Percentiles rank a stretch among this genome's conserved stretches.
phyloP scores from a whole-genome alignment of 35 echinoderm and acorn worm species.

The Ophioderma brevispina region DNA sequence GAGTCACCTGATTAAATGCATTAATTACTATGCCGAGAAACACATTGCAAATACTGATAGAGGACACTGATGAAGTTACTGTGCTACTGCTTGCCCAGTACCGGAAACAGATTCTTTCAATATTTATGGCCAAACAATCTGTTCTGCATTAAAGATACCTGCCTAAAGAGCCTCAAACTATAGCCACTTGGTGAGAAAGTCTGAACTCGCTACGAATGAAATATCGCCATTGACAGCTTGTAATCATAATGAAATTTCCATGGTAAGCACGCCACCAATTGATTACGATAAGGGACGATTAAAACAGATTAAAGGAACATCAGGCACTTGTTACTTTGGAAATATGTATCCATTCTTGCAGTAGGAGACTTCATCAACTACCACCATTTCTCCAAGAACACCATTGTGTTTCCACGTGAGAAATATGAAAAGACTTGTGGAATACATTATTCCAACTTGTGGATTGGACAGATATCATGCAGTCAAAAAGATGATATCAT shows the following conservation, averaged over 20 bases:
- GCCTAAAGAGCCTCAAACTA: slow-evolving; percentile 34
- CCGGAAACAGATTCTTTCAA: slow-evolving; percentile 58
- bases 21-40: slow-evolving; percentile 25
- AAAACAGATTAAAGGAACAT: slow-evolving; percentile 40
- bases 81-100: slow-evolving; percentile 47
- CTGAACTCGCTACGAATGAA: slow-evolving; percentile 53
- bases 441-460: slow-evolving; percentile 25
- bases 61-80: slow-evolving; percentile 34
- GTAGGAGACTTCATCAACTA: slow-evolving; percentile 50
- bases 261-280: slow-evolving; percentile 43
- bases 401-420: neutral
- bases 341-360: slow-evolving; percentile 40
- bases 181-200: slow-evolving; percentile 63
- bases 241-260: slow-evolving; percentile 89
- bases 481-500: slow-evolving; percentile 42
- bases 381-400: slow-evolving; percentile 12
- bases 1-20: slow-evolving; percentile 64
- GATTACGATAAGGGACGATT: slow-evolving; percentile 51
- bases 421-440: neutral
- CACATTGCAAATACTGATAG: slow-evolving; percentile 26
- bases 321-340: slow-evolving; percentile 47
- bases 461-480: slow-evolving; percentile 58
- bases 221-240: slow-evolving; percentile 45
- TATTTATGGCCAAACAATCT: slow-evolving; percentile 60
- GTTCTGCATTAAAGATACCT: slow-evolving; percentile 51